These are phyloP conservation scores for Armadillidium nasatum DNA, from an alignment of 1,140 invertebrate species.

Conservation along the genomic window DNA sequence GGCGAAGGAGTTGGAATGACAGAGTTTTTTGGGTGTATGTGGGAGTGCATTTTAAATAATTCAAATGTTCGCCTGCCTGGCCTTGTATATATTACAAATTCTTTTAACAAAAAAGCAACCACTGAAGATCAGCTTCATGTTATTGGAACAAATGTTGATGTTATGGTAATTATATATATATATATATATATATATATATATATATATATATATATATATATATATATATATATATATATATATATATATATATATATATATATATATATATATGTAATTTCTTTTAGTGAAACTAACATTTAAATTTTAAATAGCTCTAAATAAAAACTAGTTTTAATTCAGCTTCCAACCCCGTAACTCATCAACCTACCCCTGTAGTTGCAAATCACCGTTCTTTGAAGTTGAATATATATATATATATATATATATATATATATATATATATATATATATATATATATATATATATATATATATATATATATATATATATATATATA, in stretches of 20 bases:
- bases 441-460: no score
- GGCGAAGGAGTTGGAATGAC: slow-evolving; percentile 63
- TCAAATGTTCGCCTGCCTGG: slow-evolving; percentile 78
- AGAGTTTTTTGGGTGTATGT: slow-evolving; percentile 82
- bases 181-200: not conserved
- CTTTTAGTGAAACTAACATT: no score
- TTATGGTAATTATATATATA: slow-evolving; percentile 62
- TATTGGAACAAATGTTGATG: slow-evolving; percentile 77
- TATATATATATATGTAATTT: not conserved
- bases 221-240: not conserved
- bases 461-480: no score
- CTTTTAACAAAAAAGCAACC: slow-evolving; percentile 74
- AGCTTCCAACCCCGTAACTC: no score
- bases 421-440: no score
- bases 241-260: not conserved
- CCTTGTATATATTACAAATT: slow-evolving; percentile 71
- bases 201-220: not conserved
- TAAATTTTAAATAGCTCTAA: no score
- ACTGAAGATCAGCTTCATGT: slow-evolving; percentile 82
- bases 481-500: no score
- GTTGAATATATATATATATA: no score
- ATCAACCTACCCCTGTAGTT: no score
- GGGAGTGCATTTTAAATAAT: slow-evolving; percentile 80
- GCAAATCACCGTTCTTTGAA: no score
- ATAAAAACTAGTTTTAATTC: no score